These are phyloP conservation scores for Augiades crinisus DNA, from an alignment of 2,888 invertebrate species.

Conservation along the genomic window DNA sequence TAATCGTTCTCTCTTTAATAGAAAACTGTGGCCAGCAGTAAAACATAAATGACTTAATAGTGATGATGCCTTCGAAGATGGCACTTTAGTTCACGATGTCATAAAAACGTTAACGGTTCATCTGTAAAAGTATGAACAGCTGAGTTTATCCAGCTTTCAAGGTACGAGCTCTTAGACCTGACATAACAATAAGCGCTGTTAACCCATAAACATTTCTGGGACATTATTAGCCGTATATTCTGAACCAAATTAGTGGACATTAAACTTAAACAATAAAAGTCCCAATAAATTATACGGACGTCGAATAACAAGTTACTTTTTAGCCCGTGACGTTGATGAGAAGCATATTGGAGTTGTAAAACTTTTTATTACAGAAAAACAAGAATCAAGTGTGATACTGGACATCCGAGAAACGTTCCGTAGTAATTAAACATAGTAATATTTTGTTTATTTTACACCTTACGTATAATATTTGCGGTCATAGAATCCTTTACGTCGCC, in stretches of 20 bases:
- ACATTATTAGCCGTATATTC: slow-evolving; percentile 34
- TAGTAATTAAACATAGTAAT: no score
- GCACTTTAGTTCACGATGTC: no score
- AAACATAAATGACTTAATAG: no score
- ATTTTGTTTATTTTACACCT: no score
- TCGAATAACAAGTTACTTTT: slow-evolving; percentile 65
- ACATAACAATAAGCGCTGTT: background rate
- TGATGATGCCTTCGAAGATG: no score
- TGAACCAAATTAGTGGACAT: slow-evolving; percentile 49
- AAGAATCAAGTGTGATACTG: slow-evolving; percentile 4
- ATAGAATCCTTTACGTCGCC: no score
- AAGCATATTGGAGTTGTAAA: slow-evolving; percentile 69
- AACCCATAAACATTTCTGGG: slow-evolving; percentile 27
- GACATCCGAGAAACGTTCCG: background rate
- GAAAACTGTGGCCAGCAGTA: no score
- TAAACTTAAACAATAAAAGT: slow-evolving; percentile 67
- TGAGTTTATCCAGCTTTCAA: background rate
- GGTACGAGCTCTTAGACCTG: background rate
- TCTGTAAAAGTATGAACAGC: background rate
- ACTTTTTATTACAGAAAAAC: slow-evolving; percentile 60
- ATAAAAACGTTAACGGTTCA: background rate
- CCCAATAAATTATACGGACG: slow-evolving; percentile 63
- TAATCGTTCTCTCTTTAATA: no score
- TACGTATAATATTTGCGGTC: no score
- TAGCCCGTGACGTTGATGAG: slow-evolving; percentile 57